Evolutionary conservation across 1,140 invertebrate genomes (phyloP), one percentile per base, ranked within the genome.

Genomic region (Adelges cooleyi): DNA sequence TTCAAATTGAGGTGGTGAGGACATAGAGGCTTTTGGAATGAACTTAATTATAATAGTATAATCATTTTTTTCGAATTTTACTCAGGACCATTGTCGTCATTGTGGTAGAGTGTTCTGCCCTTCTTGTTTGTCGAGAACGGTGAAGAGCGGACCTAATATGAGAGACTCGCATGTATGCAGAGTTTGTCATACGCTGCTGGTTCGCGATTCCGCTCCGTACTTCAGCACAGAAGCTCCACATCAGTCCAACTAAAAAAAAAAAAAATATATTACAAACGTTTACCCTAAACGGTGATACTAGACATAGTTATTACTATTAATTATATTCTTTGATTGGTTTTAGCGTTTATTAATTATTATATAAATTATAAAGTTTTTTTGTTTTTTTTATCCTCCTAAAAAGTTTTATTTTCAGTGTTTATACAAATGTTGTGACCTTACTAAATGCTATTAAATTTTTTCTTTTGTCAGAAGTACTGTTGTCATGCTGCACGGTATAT

Each of bases 121-220:
- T 54, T 81, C 84, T 69, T 98, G 95, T 78, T 79, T 90, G 67
- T 79, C 82, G 22, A 87, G 90, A 75, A 80, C 79, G 40, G 92
- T 98, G 65, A 78, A 80, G 68, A 89, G 89, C 72, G 95, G 95
- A 54, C 92, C 92, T 65, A 87, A 90, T 70, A 80, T 85, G 69
- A 80, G 89, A 70, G 82, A 84, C 50, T 88, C 90, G 49, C 85
- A 86, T 76, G 95, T 99, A 65, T 99, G 95, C 81, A 84, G 90
- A 77, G 92, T 98, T 62, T 98, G 95, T 79, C 91, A 96, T 80
- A 98, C 95, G 29, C 81, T 98, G 69, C 84, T 98, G 71, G 92
- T 92, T 70, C 87, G 86, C 72, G 86, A 95, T 77, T 87, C 90
- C 46, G 90, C 92, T 69, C 93, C 93, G 44, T 96, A 95, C 79